Evolutionary conservation across 2,113 vertebrate genomes (phyloP).

Genomic region (Colinus virginianus): DNA sequence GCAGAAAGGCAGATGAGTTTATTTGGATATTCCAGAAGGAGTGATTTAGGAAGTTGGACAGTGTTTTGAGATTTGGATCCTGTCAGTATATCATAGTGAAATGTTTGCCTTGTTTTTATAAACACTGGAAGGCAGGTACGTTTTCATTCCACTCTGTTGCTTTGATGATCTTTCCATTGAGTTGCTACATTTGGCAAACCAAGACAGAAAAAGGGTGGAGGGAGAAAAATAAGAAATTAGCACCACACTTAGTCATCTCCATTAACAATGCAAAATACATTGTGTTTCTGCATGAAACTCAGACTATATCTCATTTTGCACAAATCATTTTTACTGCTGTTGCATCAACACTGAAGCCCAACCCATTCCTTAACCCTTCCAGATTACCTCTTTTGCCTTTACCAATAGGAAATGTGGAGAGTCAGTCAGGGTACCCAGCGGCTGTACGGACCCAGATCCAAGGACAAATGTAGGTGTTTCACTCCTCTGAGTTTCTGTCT

Average conservation of each 20-base stretch:
- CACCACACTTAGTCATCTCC: neutral
- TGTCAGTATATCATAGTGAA: conserved; percentile 37
- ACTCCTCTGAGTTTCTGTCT: neutral
- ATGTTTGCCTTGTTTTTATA: conserved; percentile 76
- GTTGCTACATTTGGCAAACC: neutral
- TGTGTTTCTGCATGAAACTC: neutral
- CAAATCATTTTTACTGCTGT: neutral
- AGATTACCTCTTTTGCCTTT: neutral
- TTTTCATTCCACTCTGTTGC: neutral
- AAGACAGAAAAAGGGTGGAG: neutral
- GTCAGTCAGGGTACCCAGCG: rapidly evolving
- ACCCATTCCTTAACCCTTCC: neutral
- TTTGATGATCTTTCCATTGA: neutral
- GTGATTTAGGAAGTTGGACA: conserved; percentile 23
- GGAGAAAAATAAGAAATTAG: neutral
- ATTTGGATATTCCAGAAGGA: neutral
- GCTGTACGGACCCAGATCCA: rapidly evolving
- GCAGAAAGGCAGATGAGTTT: neutral
- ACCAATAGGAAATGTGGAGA: neutral
- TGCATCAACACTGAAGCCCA: neutral
- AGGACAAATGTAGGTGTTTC: neutral
- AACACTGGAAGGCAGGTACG: conserved; percentile 71
- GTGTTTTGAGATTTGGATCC: conserved; percentile 39
- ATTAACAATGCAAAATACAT: neutral
- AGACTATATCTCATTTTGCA: neutral